A percentile compares a stretch with the other conserved stretches of the same genome.
These are phyloP conservation scores for Ormyrus thymus DNA, from an alignment of 2,888 invertebrate species.

Conservation along the genomic window DNA sequence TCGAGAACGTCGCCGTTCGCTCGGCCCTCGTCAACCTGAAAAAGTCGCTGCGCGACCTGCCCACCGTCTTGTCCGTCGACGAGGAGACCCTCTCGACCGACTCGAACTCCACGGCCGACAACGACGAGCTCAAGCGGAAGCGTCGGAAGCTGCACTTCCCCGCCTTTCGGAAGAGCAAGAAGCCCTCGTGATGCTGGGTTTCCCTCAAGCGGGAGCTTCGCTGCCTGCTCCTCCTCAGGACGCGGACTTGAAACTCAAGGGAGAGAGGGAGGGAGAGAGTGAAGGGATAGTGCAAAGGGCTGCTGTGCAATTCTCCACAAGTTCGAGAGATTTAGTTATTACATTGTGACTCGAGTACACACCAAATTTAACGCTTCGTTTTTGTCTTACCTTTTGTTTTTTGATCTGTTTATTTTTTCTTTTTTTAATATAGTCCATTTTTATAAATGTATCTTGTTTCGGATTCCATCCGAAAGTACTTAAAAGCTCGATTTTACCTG, in stretches of 20 bases:
- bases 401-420: background rate
- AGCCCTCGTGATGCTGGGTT: slow-evolving; percentile 68
- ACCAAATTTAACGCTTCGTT: slow-evolving; percentile 29
- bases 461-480: slow-evolving; percentile 30
- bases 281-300: background rate
- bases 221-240: slow-evolving; percentile 29
- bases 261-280: background rate
- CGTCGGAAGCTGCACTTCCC: slow-evolving; percentile 81
- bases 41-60: slow-evolving; percentile 62
- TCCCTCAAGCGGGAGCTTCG: slow-evolving; percentile 5
- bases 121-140: slow-evolving; percentile 79
- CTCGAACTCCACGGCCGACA: slow-evolving; percentile 81
- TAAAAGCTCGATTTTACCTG: slow-evolving; percentile 3
- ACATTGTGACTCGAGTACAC: background rate
- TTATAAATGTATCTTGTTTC: slow-evolving; percentile 14
- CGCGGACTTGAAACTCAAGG: slow-evolving; percentile 6
- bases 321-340: slow-evolving; percentile 26
- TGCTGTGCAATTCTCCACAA: slow-evolving; percentile 25
- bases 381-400: background rate
- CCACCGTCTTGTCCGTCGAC: slow-evolving; percentile 74
- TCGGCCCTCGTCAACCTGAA: slow-evolving; percentile 52
- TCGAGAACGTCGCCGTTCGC: slow-evolving; percentile 64
- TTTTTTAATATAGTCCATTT: slow-evolving; percentile 1
- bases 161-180: slow-evolving; percentile 79
- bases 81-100: slow-evolving; percentile 83